Base-by-base conservation (phyloP, 2,113 vertebrate species). In the Sylvietta virens region DNA sequence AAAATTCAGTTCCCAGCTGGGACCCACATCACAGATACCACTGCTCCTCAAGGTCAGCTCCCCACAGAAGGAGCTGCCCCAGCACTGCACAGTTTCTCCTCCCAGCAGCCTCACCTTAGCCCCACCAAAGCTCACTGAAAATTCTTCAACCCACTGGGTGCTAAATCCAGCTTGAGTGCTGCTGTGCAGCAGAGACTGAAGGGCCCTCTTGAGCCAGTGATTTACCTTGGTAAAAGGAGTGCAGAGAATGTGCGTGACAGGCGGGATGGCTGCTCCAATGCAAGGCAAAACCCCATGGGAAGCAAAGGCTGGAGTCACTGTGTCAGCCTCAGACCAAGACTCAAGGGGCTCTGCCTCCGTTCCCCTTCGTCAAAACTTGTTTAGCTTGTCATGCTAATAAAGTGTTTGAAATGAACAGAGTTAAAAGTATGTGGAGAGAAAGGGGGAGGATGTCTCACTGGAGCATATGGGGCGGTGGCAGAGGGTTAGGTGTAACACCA, bases 311-410 rank as follows among this genome's bases (percentile, higher is more conserved):
- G 51, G 22, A 90, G 50, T 39, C 44, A 50, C 1, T 0, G 21
- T 57, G 53, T 86, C 62, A 91, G 70, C 35, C 74, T 85, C 81
- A 72, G 53, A 81, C 57, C 1, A 13, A 86, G 50, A 40, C 23
- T 67, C 3, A 5, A 92, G 80, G 69, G 82, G 51, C 19, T 95
- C 51, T 71, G 72, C 83, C 62, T 95, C 72, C 33, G 31, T 90
- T 90, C 53, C 40, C 79, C 35, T 92, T 84, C 9, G 9, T 72
- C 80, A 93, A 94, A 96, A 94, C 94, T 96, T 84, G 94, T 92
- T 96, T 93, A 78, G 80, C 92, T 95, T 78, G 90, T 94, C 94
- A 93, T 94, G 94, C 82, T 94, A 96, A 94, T 93, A 39, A 73
- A 78, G 93, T 3, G 8, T 96, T 96, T 88, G 64, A 95, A 96